A percentile compares a stretch with the other conserved stretches of the same genome.
Conservation (phyloP, 2,113 vertebrate species). For the Jacana jacana region DNA sequence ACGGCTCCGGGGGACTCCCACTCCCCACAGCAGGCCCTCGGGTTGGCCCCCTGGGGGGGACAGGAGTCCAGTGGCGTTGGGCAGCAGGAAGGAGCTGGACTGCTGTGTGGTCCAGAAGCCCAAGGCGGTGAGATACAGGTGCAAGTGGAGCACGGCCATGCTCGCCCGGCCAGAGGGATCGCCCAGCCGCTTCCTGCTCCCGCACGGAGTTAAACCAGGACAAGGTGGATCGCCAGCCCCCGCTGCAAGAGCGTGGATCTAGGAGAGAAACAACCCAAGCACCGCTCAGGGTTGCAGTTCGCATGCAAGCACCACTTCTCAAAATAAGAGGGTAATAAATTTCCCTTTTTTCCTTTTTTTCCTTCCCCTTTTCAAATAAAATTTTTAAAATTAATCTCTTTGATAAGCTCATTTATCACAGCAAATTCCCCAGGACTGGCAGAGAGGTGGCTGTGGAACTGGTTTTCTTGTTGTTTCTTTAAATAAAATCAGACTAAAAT, state of each 20-base stretch:
- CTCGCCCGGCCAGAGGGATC: background rate
- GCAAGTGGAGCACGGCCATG: constrained; percentile 71
- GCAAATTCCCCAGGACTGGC: background rate
- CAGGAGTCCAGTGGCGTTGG: constrained; percentile 63
- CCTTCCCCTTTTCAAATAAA: background rate
- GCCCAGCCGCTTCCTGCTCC: background rate
- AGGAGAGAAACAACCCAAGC: background rate
- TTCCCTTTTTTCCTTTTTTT: background rate
- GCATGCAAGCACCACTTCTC: background rate
- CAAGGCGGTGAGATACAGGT: constrained; percentile 74
- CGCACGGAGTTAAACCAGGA: background rate
- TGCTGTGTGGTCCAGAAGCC: constrained; percentile 75
- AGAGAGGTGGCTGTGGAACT: background rate
- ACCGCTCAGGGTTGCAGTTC: background rate
- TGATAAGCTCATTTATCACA: background rate
- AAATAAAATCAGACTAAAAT: background rate
- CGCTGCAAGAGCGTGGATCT: background rate
- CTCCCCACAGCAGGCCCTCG: background rate
- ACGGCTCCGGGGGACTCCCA: constrained; percentile 54
- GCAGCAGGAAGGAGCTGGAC: constrained; percentile 41
- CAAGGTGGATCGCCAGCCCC: background rate
- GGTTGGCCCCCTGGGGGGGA: background rate
- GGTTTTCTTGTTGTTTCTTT: background rate
- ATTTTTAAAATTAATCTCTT: background rate
- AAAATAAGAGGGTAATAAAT: background rate